Base-by-base conservation (phyloP, 2,888 invertebrate genomes). In the Drepana falcataria region DNA sequence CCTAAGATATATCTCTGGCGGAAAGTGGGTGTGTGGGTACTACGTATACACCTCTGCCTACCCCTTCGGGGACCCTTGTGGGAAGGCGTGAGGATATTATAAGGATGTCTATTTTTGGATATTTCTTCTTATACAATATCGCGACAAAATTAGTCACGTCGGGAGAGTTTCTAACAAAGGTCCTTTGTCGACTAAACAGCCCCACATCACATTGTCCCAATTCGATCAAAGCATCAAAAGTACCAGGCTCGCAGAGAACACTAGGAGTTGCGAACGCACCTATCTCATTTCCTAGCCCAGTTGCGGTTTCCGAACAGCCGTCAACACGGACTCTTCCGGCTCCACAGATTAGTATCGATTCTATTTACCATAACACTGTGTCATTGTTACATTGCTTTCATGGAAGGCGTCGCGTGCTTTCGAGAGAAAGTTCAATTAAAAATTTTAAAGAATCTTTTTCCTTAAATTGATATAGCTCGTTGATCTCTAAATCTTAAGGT, bases 281-380 rank as follows among this genome's bases (percentile, higher is more conserved):
- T 90, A 91, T 90, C 90, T 90, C 90, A 90, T 91, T 90, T 91
- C 90, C 90, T 88, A 90, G 86, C 88, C 86, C 89, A 87, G 89
- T 88, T 85, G 87, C 76, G 82, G 86, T 71, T 87, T 89, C 89
- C 88, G 89, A 85, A 80, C 79, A 76, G 83, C 83, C 88, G 87
- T 83, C 84, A 83, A 83, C 85, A 75, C 77, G 76, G 78, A 76
- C 80, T 76, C 81, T 80, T 90, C 90, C 90, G 89, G 88, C 89
- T 89, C 81, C 84, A 68, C 77, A 88, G 90, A 91, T 91, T 89
- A 89, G 83, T 87, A 91, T 91, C 90, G 84, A 82, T 69, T 79
- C 81, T 76, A 83, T 86, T 86, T 88, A 85, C 89, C 83, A 83
- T 77, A 80, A 81, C 81, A 79, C 80, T 77, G 72, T 68, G 68